Evolutionary conservation across 2,113 vertebrate species (phyloP), one percentile per base, ranked within the genome.

Genomic region (Phylloscopus trochilus): DNA sequence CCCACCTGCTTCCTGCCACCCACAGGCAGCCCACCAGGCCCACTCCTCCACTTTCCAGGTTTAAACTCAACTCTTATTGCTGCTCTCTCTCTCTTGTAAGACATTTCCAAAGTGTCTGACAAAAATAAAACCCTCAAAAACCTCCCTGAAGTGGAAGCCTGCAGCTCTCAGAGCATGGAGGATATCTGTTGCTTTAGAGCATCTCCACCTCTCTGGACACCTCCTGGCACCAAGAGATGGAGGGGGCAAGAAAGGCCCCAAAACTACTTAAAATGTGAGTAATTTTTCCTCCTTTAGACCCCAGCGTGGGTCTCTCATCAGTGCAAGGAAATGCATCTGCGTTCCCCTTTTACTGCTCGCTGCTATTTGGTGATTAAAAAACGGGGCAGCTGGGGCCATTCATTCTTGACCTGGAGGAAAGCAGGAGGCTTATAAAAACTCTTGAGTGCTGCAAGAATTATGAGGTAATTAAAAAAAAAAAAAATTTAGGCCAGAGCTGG

Each of bases 341-440:
- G 8, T 91, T 89, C 75, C 69, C 39, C 62, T 80, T 90, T 90
- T 92, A 92, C 89, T 90, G 69, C 90, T 91, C 9, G 0, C 58
- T 83, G 2, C 69, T 70, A 18, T 83, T 89, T 24, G 84, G 88
- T 58, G 70, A 85, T 95, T 82, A 93, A 89, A 79, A 92, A 93
- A 89, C 0, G 1, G 43, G 82, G 87, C 76, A 94, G 66, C 75
- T 87, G 90, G 85, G 93, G 85, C 41, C 75, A 43, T 46, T 87
- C 53, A 19, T 51, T 90, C 44, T 14, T 80, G 95, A 84, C 91
- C 95, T 95, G 14, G 49, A 84, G 79, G 78, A 64, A 60, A 87
- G 66, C 93, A 93, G 89, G 49, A 84, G 92, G 72, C 82, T 95
- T 93, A 80, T 95, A 95, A 95, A 95, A 94, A 49, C 53, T 47